Evolutionary conservation across 2,888 invertebrate genomes (phyloP), one percentile per base, ranked within the genome.

Genomic region (Caprella mutica): DNA sequence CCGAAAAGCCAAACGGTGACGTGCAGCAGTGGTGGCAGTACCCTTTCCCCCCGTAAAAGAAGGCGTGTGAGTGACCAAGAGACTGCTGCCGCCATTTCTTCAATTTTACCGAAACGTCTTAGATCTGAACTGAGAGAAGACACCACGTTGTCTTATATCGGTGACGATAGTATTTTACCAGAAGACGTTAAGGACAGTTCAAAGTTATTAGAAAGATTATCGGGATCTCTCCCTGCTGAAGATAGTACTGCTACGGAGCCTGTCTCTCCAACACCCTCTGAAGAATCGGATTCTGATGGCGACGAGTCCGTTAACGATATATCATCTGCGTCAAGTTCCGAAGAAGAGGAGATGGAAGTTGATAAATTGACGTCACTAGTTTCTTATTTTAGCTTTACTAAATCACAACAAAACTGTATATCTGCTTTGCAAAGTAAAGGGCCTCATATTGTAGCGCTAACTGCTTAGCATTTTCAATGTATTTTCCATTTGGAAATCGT

Each of bases 311-410:
- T 17, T 6, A 30, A 48, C 48, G 26, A n/a, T n/a, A n/a, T n/a
- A n/a, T n/a, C 19, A 3, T 3, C 48, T 30, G 8, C 30, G 19
- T 26, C n/a, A 9, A 24, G 24, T 26, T 63, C 67, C 44, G 65
- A 67, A 26, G 67, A 70, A 19, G 71, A 73, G 4, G 72, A 74
- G 12, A 78, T 78, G 78, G 78, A 78, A 70, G 77, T 79, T 66
- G 78, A 79, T 69, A 72, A 78, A 65, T 77, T 80, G 65, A 78
- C 79, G 39, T 78, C 77, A 59, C 69, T 79, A 63, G 79, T 79
- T 65, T 78, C 78, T 51, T 78, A 78, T 67, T 78, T 79, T 70
- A 78, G 78, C 68, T 79, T 79, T 68, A 77, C 56, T 35, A 44
- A 55, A n/a, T 46, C 44, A 17, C 54, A 54, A 30, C 29, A 55